Conservation (phyloP, 2,797 vertebrate species). For the Darevskia nairensis region DNA sequence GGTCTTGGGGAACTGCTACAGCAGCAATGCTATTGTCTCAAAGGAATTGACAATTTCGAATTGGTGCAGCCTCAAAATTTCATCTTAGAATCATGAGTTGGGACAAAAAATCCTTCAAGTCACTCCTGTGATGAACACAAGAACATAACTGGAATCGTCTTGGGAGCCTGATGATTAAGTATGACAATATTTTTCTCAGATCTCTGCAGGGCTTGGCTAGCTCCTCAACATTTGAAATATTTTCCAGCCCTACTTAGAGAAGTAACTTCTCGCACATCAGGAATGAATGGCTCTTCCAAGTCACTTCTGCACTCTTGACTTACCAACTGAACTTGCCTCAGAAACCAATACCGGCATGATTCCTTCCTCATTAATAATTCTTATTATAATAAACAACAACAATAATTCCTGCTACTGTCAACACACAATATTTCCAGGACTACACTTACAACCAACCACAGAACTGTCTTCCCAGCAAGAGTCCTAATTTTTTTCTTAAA, state of each 20-base stretch:
- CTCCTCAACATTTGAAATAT: background rate
- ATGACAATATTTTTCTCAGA: constrained; percentile 4
- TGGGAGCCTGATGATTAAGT: background rate
- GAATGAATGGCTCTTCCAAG: background rate
- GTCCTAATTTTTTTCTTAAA: too few species aligned
- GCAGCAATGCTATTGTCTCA: background rate
- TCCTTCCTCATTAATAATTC: background rate
- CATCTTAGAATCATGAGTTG: background rate
- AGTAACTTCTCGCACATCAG: background rate
- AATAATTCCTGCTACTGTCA: background rate
- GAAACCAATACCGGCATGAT: background rate
- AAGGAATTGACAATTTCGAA: background rate
- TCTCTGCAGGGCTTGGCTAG: background rate
- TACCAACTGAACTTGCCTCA: background rate
- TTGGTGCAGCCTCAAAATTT: background rate
- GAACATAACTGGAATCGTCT: background rate
- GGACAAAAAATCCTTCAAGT: background rate
- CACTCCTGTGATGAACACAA: background rate
- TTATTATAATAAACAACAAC: background rate
- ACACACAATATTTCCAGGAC: background rate
- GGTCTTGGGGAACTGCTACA: background rate
- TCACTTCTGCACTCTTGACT: background rate
- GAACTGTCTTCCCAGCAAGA: too few species aligned
- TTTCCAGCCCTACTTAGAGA: background rate
- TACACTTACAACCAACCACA: background rate